Conservation (phyloP, 2,113 vertebrate species). For the Oreochromis tanganicae region DNA sequence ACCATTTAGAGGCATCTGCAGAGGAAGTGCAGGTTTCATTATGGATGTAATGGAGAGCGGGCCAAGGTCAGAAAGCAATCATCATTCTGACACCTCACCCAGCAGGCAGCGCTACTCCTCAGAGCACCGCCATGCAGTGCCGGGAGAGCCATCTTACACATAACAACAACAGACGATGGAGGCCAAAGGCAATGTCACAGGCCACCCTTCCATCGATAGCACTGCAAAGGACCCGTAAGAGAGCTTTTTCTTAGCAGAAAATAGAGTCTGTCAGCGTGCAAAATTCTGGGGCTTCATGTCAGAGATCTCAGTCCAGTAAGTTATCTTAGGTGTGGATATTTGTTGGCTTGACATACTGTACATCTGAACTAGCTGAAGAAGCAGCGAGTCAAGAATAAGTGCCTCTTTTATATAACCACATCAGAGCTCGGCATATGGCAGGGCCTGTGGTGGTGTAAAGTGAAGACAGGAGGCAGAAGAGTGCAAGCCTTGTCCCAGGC, state of each 20-base stretch:
- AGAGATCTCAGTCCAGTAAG: neutral
- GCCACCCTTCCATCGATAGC: conserved; percentile 48
- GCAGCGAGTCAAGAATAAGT: neutral
- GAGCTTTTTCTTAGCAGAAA: conserved; percentile 40
- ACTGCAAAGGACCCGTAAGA: conserved; percentile 50
- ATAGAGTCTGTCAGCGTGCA: conserved; percentile 25
- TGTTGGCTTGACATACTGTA: conserved; percentile 15
- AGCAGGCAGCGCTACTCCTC: conserved; percentile 51
- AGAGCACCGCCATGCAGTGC: neutral
- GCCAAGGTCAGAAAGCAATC: conserved; percentile 73
- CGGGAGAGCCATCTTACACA: conserved; percentile 34
- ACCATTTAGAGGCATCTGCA: conserved; percentile 67
- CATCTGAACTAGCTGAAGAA: conserved; percentile 14
- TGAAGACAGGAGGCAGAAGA: conserved; percentile 30
- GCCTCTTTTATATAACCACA: neutral
- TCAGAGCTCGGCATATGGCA: conserved; percentile 9
- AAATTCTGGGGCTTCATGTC: conserved; percentile 26
- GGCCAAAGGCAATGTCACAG: conserved; percentile 63
- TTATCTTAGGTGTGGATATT: conserved; percentile 2
- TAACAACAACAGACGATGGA: conserved; percentile 47
- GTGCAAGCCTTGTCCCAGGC: conserved; percentile 3
- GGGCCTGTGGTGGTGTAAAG: conserved; percentile 6
- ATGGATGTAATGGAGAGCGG: conserved; percentile 67
- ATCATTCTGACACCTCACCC: conserved; percentile 67
- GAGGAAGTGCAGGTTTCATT: conserved; percentile 64